Evolutionary conservation across 1,140 invertebrate species (phyloP).

Genomic region (Drosophila kohkoa): DNA sequence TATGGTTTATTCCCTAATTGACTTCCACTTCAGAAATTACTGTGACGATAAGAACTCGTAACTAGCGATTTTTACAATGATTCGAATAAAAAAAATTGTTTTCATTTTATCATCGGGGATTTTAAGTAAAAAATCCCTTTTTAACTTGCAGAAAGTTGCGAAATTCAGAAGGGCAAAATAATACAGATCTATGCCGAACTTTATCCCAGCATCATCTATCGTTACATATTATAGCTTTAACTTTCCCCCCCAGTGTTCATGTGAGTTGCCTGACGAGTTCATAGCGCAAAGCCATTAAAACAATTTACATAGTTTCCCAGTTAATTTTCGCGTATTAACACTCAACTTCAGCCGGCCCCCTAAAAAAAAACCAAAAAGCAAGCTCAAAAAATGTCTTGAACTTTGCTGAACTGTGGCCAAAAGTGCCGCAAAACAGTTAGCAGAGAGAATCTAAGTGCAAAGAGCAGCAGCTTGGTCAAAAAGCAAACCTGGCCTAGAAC

Average conservation of each 20-base stretch:
- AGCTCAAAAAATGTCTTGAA: conserved; percentile 65
- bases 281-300: conserved; percentile 25
- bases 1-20: conserved; percentile 7
- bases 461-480: conserved; percentile 36
- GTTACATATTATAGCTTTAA: neutral
- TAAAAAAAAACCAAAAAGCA: conserved; percentile 19
- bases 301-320: conserved; percentile 33
- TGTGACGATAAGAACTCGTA: conserved; percentile 23
- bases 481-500: conserved; percentile 67
- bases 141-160: neutral
- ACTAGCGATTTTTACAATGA: conserved; percentile 10
- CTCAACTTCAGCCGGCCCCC: conserved; percentile 3
- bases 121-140: conserved; percentile 1
- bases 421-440: conserved; percentile 64
- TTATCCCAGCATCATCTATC: neutral
- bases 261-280: neutral
- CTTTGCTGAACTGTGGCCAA: conserved; percentile 70
- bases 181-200: neutral
- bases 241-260: neutral
- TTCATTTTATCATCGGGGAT: neutral
- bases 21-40: neutral
- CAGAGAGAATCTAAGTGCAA: conserved; percentile 49
- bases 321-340: conserved; percentile 38
- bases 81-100: neutral
- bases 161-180: neutral